phyloP scores from a whole-genome alignment of 92 coral and sea anemone genomes.

The Epizoanthus fatuus region DNA sequence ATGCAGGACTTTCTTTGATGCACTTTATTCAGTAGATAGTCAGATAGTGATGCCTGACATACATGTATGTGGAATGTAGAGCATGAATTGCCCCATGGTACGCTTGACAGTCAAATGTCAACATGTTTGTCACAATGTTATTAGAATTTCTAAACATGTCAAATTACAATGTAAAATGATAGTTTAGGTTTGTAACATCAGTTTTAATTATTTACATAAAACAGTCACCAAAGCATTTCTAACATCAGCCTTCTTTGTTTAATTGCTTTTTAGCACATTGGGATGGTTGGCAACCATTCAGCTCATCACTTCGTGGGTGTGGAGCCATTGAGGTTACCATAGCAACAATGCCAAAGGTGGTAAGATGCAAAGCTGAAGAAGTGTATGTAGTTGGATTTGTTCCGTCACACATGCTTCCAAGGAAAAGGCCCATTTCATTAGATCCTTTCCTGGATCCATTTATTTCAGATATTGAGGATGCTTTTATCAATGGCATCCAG shows the following conservation, averaged over 20 bases:
- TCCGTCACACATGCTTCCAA: constrained; percentile 64
- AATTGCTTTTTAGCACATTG: constrained; percentile 48
- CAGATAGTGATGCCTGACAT: too few relatives aligned
- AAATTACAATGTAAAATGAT: too few relatives aligned
- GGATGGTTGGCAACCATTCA: constrained; percentile 75
- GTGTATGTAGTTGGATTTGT: constrained; percentile 86
- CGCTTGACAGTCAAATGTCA: too few relatives aligned
- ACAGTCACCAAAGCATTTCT: neutral
- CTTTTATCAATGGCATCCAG: constrained; percentile 72
- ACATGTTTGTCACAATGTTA: too few relatives aligned
- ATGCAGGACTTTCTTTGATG: too few relatives aligned
- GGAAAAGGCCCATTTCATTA: constrained; percentile 60
- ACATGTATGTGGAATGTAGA: too few relatives aligned
- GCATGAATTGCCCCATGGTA: too few relatives aligned
- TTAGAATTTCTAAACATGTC: too few relatives aligned
- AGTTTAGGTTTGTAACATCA: too few relatives aligned
- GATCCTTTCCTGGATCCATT: constrained; percentile 84
- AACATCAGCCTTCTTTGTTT: constrained; percentile 7
- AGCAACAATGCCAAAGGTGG: constrained; percentile 65
- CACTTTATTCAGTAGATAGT: too few relatives aligned
- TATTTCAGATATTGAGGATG: constrained; percentile 70
- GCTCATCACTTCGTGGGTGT: constrained; percentile 51
- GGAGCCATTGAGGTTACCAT: constrained; percentile 61
- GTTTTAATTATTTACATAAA: neutral
- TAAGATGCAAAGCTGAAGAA: constrained; percentile 62